A percentile compares a stretch with the other conserved stretches of the same genome.
phyloP scores from a whole-genome alignment of 53 echinoderm and acorn worm genomes.

The Antedon mediterranea region DNA sequence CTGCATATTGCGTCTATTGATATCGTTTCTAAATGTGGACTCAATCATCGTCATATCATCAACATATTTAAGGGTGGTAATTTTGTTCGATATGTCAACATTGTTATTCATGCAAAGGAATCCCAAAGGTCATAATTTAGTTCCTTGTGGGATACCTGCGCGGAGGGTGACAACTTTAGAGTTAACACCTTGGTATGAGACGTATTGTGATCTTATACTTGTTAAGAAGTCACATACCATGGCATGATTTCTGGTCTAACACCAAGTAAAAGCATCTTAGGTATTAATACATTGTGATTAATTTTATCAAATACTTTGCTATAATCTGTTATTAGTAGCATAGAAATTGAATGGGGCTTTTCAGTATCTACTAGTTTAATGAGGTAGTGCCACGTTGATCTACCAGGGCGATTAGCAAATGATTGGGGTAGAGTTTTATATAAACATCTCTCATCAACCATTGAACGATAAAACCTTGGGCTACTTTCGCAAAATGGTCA shows the following conservation, averaged over 20 bases:
- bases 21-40: background rate
- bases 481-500: no score
- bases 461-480: no score
- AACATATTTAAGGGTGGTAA: no score
- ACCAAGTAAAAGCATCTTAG: background rate
- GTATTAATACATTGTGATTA: no score
- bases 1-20: background rate
- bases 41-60: slow-evolving; percentile 13
- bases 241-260: slow-evolving; percentile 11
- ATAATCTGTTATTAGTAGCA: no score
- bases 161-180: slow-evolving; percentile 1
- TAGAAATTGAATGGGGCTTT: no score
- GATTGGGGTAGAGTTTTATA: no score
- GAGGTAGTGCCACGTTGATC: no score
- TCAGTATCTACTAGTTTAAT: no score
- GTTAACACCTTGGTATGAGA: slow-evolving; percentile 8
- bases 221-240: slow-evolving; percentile 11
- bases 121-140: slow-evolving; percentile 13
- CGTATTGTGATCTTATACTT: slow-evolving; percentile 11
- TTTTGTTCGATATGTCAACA: background rate
- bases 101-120: slow-evolving; percentile 23
- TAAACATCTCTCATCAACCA: no score
- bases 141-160: slow-evolving; percentile 24
- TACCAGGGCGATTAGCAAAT: no score
- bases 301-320: no score